Evolutionary conservation across 2,797 vertebrate species (phyloP).

Genomic region (Forpus xanthops): DNA sequence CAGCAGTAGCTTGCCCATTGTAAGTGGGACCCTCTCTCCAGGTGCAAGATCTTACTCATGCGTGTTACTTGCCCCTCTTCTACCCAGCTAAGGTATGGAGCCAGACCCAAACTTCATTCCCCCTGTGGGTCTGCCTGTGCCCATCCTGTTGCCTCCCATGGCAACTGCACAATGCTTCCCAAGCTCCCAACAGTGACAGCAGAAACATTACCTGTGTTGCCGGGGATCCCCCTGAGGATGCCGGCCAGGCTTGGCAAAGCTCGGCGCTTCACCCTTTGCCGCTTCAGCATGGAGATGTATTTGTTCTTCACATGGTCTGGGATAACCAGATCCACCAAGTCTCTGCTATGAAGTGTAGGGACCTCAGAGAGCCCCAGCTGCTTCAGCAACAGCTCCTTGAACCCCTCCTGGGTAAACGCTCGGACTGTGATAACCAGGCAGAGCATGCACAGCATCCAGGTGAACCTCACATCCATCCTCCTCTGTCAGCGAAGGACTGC

Average conservation of each 20-base stretch:
- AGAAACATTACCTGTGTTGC: constrained; percentile 81
- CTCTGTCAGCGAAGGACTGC: neutral
- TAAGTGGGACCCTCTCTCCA: neutral
- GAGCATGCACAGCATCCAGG: constrained; percentile 53
- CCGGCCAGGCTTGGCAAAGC: constrained; percentile 86
- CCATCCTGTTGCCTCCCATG: neutral
- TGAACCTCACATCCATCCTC: constrained; percentile 67
- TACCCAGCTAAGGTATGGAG: neutral
- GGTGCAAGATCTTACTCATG: neutral
- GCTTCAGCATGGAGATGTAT: constrained; percentile 85
- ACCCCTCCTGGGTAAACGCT: constrained; percentile 81
- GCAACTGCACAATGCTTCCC: neutral
- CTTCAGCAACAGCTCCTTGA: constrained; percentile 83
- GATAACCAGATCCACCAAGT: constrained; percentile 84
- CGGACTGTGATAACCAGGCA: neutral
- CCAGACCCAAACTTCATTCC: neutral
- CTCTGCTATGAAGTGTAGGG: constrained; percentile 82
- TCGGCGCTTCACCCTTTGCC: constrained; percentile 66
- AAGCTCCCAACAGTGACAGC: neutral
- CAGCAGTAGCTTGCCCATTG: neutral
- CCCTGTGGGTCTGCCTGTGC: rapidly evolving
- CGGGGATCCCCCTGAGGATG: constrained; percentile 87
- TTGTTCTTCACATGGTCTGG: constrained; percentile 85
- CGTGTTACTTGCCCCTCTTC: neutral
- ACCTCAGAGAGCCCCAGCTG: constrained; percentile 80